Base-by-base conservation (phyloP, 2,888 invertebrate species). In the Apotomis capreana region DNA sequence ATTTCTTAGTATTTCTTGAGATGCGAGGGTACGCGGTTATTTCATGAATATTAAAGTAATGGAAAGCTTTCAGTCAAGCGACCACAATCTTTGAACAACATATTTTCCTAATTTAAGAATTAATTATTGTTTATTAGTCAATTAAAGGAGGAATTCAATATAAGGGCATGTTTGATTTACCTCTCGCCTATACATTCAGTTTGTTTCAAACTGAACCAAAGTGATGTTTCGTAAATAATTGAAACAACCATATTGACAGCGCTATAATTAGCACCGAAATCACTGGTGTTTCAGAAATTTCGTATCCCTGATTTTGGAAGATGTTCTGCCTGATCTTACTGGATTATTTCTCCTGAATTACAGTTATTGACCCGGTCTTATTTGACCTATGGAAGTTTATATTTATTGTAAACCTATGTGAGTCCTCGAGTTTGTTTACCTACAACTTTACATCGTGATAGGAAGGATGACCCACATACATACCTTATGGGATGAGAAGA, bases 401-500 rank as follows among this genome's bases (percentile, higher is more conserved):
- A 9, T 57, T n/a, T n/a, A 49, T 9, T 49, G 9, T 49, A 49
- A 9, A 49, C 15, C 4, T 13, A 40, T 13, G 9, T 46, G 26
- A 46, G 46, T 26, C 26, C 55, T 26, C 55, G 36, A 57, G 65
- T 57, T 65, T 65, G 46, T 65, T 65, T 65, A 65, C 26, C 26
- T 26, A 26, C 26, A 26, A 26, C 40, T 40, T 40, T 6, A 6
- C 65, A 6, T 51, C 13, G 26, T 37, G 52, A 59, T 54, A 55
- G 57, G 57, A 40, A 36, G 51, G 61, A 64, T 54, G 40, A 36
- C 55, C 46, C 75, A 82, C 89, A 86, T 81, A 82, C 89, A 86
- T 81, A 91, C 91, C 90, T 90, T 88, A 84, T 83, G 82, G 80
- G 79, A 78, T 78, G 79, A 78, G 81, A 83, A 83, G 84, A 85